Percentiles rank a stretch among this genome's conserved stretches.
Evolutionary conservation across 2,888 invertebrate species (phyloP).

Genomic region (Noctuana brunneofusca): DNA sequence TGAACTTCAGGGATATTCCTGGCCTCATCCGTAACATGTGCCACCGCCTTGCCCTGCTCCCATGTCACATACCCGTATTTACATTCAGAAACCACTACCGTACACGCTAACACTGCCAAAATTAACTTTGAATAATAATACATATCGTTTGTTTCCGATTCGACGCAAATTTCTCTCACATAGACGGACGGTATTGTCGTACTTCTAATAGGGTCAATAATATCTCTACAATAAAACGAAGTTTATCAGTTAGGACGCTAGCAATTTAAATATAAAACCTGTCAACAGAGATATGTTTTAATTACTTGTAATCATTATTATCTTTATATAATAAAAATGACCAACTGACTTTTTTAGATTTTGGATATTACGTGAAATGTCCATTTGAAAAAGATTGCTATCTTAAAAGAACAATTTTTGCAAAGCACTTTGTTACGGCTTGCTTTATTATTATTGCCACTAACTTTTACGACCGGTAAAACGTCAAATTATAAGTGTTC

Average conservation of each 20-base stretch:
- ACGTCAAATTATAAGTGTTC: conserved; percentile 47
- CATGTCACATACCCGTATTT: conserved; percentile 64
- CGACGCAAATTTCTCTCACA: background rate
- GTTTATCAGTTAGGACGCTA: background rate
- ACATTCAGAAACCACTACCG: conserved; percentile 40
- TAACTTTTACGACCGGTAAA: conserved; percentile 47
- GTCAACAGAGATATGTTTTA: background rate
- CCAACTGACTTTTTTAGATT: background rate
- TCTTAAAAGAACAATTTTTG: conserved; percentile 18
- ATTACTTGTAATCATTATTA: too few species aligned
- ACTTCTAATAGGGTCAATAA: background rate
- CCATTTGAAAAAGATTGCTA: conserved; percentile 6
- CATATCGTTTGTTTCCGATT: background rate
- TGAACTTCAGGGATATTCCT: conserved; percentile 62
- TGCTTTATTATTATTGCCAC: conserved; percentile 46
- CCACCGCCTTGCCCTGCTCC: conserved; percentile 43
- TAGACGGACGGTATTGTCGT: background rate
- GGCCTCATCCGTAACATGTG: conserved; percentile 52
- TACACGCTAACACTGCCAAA: background rate
- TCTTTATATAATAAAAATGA: too few species aligned
- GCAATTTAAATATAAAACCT: background rate
- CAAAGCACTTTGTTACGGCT: conserved; percentile 33
- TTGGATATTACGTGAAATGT: background rate
- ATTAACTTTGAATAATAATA: background rate
- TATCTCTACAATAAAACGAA: background rate